phyloP scores from a whole-genome alignment of 1,140 invertebrate genomes.

The Sinella curviseta region DNA sequence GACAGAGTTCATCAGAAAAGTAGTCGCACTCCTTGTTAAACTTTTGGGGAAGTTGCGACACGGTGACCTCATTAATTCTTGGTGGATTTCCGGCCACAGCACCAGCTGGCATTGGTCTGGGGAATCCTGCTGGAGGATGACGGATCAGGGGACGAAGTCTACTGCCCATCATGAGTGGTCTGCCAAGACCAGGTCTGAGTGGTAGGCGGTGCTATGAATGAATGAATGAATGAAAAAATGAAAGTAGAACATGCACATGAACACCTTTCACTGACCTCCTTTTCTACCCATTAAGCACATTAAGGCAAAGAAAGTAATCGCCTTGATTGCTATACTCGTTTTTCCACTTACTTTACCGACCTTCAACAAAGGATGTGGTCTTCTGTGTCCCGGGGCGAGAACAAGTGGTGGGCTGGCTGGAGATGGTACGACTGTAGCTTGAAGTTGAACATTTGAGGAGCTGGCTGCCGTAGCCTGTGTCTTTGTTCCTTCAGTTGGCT shows the following conservation, averaged over 20 bases:
- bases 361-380: conserved; percentile 2
- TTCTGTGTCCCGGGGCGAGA: background rate
- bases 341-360: background rate
- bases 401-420: background rate
- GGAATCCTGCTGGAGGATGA: conserved; percentile 17
- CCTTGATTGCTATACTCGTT: background rate
- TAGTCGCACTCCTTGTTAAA: conserved; percentile 63
- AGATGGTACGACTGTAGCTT: conserved; percentile 6
- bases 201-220: background rate
- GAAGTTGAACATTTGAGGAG: background rate
- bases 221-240: background rate
- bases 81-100: conserved; percentile 33
- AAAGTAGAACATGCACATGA: background rate
- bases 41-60: conserved; percentile 45
- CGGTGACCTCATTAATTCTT: conserved; percentile 46
- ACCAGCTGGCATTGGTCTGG: background rate
- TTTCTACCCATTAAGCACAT: background rate
- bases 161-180: conserved; percentile 27
- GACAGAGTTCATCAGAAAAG: conserved; percentile 73
- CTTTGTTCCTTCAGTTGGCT: background rate
- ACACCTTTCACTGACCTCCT: conserved; percentile 11
- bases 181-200: background rate
- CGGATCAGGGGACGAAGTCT: conserved; percentile 11
- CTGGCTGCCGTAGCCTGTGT: background rate
- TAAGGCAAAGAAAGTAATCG: background rate